A percentile compares a stretch with the other conserved stretches of the same genome.
Conservation (phyloP, 1,140 invertebrate species). For the Rhopalosiphum maidis region DNA sequence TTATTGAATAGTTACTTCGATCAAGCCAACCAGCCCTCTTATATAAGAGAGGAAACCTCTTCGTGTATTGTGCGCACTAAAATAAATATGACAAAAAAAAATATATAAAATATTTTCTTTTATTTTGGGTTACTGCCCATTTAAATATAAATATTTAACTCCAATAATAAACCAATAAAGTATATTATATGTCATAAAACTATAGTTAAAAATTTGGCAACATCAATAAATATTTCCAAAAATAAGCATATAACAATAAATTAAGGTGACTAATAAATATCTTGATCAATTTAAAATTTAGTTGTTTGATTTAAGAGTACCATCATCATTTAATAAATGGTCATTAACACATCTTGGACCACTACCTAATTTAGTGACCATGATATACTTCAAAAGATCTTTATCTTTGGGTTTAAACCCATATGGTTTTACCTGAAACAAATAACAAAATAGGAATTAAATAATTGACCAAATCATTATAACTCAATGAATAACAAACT, state of each 20-base stretch:
- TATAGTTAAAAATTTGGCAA: neutral
- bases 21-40: no score
- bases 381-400: slow-evolving; percentile 80
- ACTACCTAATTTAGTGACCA: slow-evolving; percentile 78
- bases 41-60: no score
- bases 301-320: slow-evolving; percentile 63
- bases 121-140: neutral
- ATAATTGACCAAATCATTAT: neutral
- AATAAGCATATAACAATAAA: neutral
- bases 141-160: neutral
- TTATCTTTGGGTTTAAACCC: slow-evolving; percentile 7
- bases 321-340: slow-evolving; percentile 68
- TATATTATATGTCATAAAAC: neutral
- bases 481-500: neutral
- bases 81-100: no score
- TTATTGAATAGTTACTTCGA: no score
- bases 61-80: no score
- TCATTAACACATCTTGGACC: slow-evolving; percentile 70
- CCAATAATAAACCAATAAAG: neutral
- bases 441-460: neutral
- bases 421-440: slow-evolving; percentile 6
- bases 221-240: neutral
- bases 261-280: neutral
- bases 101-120: no score
- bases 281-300: neutral